These are phyloP conservation scores for Sweltsa coloradensis DNA, from an alignment of 1,140 invertebrate genomes.

Conservation along the genomic window DNA sequence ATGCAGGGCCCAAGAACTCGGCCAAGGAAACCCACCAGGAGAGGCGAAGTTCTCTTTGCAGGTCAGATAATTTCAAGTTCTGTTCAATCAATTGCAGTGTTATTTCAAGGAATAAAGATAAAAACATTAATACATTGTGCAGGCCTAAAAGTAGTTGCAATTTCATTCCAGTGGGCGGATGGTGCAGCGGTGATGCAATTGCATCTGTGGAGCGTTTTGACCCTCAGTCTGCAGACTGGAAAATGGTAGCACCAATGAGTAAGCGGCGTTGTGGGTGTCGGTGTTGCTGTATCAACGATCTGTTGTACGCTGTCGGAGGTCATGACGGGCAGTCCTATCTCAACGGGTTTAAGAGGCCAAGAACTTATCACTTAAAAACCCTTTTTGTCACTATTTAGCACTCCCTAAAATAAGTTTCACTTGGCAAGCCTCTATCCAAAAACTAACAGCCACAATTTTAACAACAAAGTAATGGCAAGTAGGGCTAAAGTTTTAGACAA, in stretches of 20 bases:
- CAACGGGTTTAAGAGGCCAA: too few species aligned
- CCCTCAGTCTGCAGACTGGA: constrained; percentile 92
- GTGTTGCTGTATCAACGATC: constrained; percentile 94
- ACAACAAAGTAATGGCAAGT: too few species aligned
- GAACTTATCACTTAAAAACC: too few species aligned
- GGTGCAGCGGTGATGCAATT: constrained; percentile 98
- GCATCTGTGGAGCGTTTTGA: constrained; percentile 95
- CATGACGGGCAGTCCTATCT: constrained; percentile 97
- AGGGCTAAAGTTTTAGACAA: background rate
- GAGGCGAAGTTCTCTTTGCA: constrained; percentile 93
- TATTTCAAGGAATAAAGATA: constrained; percentile 6
- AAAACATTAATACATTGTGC: too few species aligned
- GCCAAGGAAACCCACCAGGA: constrained; percentile 80
- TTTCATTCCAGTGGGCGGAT: constrained; percentile 63
- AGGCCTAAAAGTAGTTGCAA: too few species aligned
- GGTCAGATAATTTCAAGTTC: constrained; percentile 30
- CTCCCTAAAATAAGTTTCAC: too few species aligned
- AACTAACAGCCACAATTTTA: too few species aligned
- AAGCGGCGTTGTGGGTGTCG: constrained; percentile 94
- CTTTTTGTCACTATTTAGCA: too few species aligned
- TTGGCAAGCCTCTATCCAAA: too few species aligned
- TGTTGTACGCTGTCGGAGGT: constrained; percentile 92
- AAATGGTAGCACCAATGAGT: constrained; percentile 97
- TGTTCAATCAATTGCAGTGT: background rate
- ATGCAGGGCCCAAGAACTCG: constrained; percentile 94